phyloP scores from a whole-genome alignment of 1,140 invertebrate genomes.

The Leptinotarsa defecta region DNA sequence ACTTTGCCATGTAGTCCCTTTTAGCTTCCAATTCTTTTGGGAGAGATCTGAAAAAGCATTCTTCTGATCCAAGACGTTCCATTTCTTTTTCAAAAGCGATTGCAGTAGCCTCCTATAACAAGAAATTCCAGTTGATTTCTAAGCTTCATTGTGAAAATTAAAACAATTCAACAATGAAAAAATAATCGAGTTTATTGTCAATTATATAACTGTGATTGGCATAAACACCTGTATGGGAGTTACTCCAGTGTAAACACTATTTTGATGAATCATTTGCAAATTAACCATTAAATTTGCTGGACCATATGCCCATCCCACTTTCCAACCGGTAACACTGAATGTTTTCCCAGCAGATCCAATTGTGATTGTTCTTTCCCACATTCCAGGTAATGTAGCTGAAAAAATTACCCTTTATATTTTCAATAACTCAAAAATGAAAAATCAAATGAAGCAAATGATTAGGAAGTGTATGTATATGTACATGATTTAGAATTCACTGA shows the following conservation, averaged over 20 bases:
- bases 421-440: no score
- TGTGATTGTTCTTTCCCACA: conserved; percentile 98
- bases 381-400: conserved; percentile 87
- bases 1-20: conserved; percentile 81
- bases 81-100: conserved; percentile 88
- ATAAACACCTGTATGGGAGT: conserved; percentile 76
- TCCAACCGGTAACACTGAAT: conserved; percentile 97
- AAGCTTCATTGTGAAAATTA: not conserved
- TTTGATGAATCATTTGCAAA: conserved; percentile 89
- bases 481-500: no score
- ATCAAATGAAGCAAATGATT: no score
- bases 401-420: not conserved
- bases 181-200: not conserved
- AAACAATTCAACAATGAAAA: not conserved
- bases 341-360: conserved; percentile 97
- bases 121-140: not conserved
- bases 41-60: conserved; percentile 86
- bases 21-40: conserved; percentile 80
- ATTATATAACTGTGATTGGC: conserved; percentile 1
- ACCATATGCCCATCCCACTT: conserved; percentile 95
- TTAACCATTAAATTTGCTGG: conserved; percentile 79
- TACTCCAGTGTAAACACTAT: conserved; percentile 87
- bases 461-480: no score
- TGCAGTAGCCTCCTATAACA: conserved; percentile 80
- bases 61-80: conserved; percentile 67